A percentile compares a stretch with the other conserved stretches of the same genome.
Evolutionary conservation across 2,888 invertebrate species (phyloP).

Genomic region (Hyppa rectilinea): DNA sequence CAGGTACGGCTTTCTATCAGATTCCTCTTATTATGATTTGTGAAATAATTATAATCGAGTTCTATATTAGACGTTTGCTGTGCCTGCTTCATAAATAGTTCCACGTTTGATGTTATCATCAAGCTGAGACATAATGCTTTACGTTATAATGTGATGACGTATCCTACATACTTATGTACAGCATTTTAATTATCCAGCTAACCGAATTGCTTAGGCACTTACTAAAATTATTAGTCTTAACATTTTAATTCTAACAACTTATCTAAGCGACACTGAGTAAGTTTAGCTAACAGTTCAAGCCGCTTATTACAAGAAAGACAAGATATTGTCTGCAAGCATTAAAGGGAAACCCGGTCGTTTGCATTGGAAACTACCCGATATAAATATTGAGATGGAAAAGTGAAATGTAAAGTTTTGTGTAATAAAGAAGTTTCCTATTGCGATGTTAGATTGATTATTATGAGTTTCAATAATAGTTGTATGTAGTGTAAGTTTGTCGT

Average conservation of each 20-base stretch:
- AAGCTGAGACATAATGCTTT: too few species aligned
- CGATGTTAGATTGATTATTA: constrained; percentile 26
- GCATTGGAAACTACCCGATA: constrained; percentile 52
- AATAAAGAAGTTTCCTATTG: constrained; percentile 44
- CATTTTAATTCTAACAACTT: not conserved
- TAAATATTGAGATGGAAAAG: constrained; percentile 67
- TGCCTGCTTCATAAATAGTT: not conserved
- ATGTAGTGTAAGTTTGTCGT: constrained; percentile 8
- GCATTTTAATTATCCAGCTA: not conserved
- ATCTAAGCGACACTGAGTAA: constrained; percentile 14
- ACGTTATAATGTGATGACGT: too few species aligned
- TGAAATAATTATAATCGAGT: too few species aligned
- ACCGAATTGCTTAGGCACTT: too few species aligned
- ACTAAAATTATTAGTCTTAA: too few species aligned
- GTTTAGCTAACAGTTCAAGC: constrained; percentile 29
- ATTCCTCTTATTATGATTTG: too few species aligned
- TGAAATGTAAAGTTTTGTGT: constrained; percentile 60
- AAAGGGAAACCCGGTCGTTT: constrained; percentile 66
- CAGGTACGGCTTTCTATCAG: not conserved
- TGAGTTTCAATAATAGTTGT: constrained; percentile 11
- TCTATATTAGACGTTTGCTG: too few species aligned
- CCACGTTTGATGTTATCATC: not conserved
- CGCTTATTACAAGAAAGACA: constrained; percentile 53
- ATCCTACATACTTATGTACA: too few species aligned
- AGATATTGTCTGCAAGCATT: constrained; percentile 56